Base-by-base conservation (phyloP, 2,113 vertebrate genomes). In the Limanda limanda region DNA sequence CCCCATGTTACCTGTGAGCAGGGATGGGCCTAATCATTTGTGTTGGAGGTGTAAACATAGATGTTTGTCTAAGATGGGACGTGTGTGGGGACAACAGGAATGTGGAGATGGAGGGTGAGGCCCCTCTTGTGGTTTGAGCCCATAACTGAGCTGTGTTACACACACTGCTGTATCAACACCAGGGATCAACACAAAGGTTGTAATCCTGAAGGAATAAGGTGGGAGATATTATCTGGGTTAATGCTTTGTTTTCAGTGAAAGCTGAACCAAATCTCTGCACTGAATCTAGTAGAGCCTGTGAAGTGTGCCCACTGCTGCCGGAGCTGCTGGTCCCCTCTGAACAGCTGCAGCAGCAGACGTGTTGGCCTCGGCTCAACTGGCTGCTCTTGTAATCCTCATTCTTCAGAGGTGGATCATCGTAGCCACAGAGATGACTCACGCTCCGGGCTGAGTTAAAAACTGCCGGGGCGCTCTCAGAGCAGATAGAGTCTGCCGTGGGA, bases 401-500 rank as follows among this genome's bases (percentile, higher is more conserved):
- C 91, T 86, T 93, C 79, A 65, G 88, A 67, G 77, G 76, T 94
- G 91, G 85, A 83, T 94, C 92, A 94, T 88, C 86, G 17, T 9
- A 79, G 75, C 78, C 82, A 62, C 57, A 68, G 81, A 73, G 58
- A 70, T 94, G 94, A 94, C 80, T 94, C 92, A 92, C 68, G 45
- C 66, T 1, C 54, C 1, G 55, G 75, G 71, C 71, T 37, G 61
- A 77, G 57, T 92, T 91, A 72, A 93, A 93, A 93, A 77, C 77
- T 35, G 72, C 73, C 35, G 68, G 71, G 71, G 76, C n/a, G 23
- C 72, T 83, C 57, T 3, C 47, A 77, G 76, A 68, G 74, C 64
- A 84, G 69, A 61, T 57, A 86, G 60, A 87, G 76, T 84, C 85
- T 84, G 73, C 76, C 66, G 81, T 68, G 74, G 69, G 84, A 56